phyloP scores from a whole-genome alignment of 92 coral and sea anemone genomes.

The Zoanthus sociatus region DNA sequence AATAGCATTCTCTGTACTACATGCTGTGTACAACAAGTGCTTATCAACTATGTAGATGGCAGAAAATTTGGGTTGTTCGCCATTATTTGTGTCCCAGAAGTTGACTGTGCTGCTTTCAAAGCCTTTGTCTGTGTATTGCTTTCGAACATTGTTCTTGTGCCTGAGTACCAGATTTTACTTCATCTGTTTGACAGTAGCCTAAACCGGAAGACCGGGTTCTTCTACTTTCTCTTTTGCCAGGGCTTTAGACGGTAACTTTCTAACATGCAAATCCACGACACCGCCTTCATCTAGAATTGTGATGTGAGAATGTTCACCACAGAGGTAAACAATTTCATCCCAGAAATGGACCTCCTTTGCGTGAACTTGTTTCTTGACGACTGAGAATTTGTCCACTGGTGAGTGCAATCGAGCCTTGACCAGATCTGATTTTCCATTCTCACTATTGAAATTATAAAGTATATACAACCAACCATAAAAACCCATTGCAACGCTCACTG shows the following conservation, averaged over 20 bases:
- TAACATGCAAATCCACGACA: no score
- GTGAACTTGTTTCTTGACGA: conserved; percentile 37
- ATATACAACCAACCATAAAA: conserved; percentile 39
- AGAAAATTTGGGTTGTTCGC: conserved; percentile 39
- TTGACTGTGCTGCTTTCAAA: conserved; percentile 41
- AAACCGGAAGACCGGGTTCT: conserved; percentile 33
- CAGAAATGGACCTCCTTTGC: conserved; percentile 53
- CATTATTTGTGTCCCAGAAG: conserved; percentile 28
- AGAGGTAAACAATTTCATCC: conserved; percentile 32
- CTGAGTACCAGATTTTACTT: conserved; percentile 32
- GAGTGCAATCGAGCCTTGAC: conserved; percentile 30
- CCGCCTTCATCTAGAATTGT: no score
- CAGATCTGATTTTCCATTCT: conserved; percentile 29
- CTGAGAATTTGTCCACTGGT: conserved; percentile 40
- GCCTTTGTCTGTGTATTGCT: background rate
- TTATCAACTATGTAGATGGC: conserved; percentile 18
- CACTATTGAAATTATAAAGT: conserved; percentile 31
- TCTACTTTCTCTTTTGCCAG: conserved; percentile 39
- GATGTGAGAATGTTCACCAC: no score
- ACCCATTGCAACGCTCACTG: conserved; percentile 33
- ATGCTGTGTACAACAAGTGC: conserved; percentile 48
- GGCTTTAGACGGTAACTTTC: conserved; percentile 48
- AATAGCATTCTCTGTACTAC: conserved; percentile 33
- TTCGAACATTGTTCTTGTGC: no score
- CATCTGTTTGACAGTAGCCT: conserved; percentile 45